Percentiles rank a stretch among this genome's conserved stretches.
Conservation (phyloP, 2,888 invertebrate species). For the Caenorhabditis sinica region DNA sequence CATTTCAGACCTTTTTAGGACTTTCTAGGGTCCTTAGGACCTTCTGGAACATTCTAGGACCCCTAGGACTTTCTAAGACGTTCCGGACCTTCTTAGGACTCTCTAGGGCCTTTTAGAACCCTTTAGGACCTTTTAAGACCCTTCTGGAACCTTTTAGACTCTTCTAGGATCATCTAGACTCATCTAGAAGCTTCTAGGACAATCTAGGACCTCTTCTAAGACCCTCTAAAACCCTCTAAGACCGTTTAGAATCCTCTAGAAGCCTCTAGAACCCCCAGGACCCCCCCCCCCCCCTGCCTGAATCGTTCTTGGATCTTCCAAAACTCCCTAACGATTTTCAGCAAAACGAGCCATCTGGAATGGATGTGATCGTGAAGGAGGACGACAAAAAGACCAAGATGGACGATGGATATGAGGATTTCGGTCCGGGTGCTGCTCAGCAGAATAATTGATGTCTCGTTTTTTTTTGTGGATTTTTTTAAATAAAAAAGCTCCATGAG, state of each 20-base stretch:
- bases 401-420: constrained; percentile 50
- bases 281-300: no score
- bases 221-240: no score
- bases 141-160: neutral
- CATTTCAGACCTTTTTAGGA: no score
- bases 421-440: constrained; percentile 35
- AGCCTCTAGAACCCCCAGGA: no score
- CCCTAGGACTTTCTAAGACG: neutral
- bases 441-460: neutral
- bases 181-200: no score
- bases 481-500: neutral
- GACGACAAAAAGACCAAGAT: constrained; percentile 44
- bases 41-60: neutral
- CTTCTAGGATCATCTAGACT: neutral
- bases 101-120: no score
- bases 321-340: neutral
- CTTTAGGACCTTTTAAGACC: no score
- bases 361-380: constrained; percentile 32
- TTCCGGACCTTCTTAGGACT: neutral
- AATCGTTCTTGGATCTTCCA: no score
- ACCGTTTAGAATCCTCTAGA: no score
- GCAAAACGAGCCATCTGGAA: constrained; percentile 31
- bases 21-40: no score
- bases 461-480: neutral
- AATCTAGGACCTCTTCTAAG: no score